phyloP scores from a whole-genome alignment of 2,797 vertebrate genomes.

The Leptoclinus maculatus region DNA sequence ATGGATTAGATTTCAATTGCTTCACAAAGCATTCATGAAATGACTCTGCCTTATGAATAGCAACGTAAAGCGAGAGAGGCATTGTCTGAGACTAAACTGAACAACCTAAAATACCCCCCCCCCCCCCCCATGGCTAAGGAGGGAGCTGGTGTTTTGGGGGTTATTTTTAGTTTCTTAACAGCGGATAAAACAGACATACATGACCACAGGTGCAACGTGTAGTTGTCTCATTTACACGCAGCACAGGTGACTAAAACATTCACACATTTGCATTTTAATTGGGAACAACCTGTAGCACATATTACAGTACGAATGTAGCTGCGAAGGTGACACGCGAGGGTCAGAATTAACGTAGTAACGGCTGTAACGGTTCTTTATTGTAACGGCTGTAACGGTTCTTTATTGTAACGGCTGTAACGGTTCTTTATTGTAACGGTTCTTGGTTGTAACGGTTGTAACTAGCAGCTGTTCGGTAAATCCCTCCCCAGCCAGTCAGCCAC shows the following conservation, averaged over 20 bases:
- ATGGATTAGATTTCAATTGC: background rate
- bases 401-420: no score
- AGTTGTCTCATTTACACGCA: no score
- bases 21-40: background rate
- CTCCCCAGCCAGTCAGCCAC: background rate
- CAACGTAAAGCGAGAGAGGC: background rate
- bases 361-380: no score
- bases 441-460: background rate
- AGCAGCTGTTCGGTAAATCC: conserved; percentile 56
- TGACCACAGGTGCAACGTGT: no score
- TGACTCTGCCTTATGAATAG: background rate
- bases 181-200: no score
- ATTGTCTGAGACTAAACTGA: background rate
- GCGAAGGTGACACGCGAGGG: no score
- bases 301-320: background rate
- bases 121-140: no score
- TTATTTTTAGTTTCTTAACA: conserved; percentile 59
- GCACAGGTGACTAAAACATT: background rate
- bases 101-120: no score
- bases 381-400: no score
- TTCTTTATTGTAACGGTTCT: no score
- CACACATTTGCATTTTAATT: background rate
- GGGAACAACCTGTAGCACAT: conserved; percentile 69
- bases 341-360: background rate
- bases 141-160: conserved; percentile 28